These are phyloP conservation scores for Spialia ferax DNA, from an alignment of 2,888 invertebrate species.

Conservation along the genomic window DNA sequence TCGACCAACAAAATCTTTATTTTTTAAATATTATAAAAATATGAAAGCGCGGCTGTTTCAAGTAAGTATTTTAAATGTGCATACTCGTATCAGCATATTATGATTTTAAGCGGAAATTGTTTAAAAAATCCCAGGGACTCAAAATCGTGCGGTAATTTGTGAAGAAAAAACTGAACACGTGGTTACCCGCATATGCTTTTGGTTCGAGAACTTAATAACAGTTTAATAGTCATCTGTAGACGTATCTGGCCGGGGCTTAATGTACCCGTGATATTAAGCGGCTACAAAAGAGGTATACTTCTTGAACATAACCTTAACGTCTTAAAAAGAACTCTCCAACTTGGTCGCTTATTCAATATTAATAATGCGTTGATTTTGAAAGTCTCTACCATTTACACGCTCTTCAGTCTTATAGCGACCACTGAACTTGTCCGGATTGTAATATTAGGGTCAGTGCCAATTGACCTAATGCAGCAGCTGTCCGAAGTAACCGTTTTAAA, in stretches of 20 bases:
- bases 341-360: conserved; percentile 50
- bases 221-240: conserved; percentile 65
- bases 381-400: conserved; percentile 10
- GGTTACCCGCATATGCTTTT: conserved; percentile 72
- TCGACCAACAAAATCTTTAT: neutral
- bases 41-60: neutral
- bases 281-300: conserved; percentile 21
- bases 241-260: conserved; percentile 46
- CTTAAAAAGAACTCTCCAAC: conserved; percentile 52
- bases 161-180: conserved; percentile 69
- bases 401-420: conserved; percentile 20
- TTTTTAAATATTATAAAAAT: neutral
- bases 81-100: too few species aligned
- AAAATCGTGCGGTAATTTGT: conserved; percentile 49
- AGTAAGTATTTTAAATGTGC: conserved; percentile 4
- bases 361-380: conserved; percentile 19
- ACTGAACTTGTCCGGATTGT: conserved; percentile 33
- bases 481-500: conserved; percentile 65
- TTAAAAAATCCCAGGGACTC: conserved; percentile 59
- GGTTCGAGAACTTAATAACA: conserved; percentile 56
- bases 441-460: conserved; percentile 76
- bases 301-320: conserved; percentile 34
- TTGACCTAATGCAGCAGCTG: conserved; percentile 80
- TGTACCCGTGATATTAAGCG: conserved; percentile 22
- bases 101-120: conserved; percentile 16